Evolutionary conservation across 2,797 vertebrate species (phyloP), one percentile per base, ranked within the genome.

Genomic region (Poeciliopsis gracilis): DNA sequence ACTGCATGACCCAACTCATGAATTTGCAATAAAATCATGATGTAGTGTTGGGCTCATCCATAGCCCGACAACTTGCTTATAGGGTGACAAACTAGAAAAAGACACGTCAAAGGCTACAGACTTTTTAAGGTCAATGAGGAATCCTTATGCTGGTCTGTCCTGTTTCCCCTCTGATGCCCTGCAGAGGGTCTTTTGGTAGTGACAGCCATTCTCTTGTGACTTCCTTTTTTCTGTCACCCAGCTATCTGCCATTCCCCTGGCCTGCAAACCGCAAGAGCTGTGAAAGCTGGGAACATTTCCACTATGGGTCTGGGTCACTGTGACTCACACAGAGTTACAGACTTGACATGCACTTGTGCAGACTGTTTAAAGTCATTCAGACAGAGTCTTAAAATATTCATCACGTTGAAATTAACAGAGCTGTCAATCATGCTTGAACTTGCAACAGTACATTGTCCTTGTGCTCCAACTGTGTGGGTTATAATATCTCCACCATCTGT

Each of bases 341-440:
- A 89, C 76, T 53, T 72, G 57, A 41, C 75, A 82, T 78, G 75
- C 4, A 55, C 86, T 88, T 77, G 76, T 73, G 72, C 46, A 89
- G 88, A 87, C 88, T 87, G 81, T 90, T 94, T 78, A 76, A 82
- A 84, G 73, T 77, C 80, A 82, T 86, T 89, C 78, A 82, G 86
- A 85, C 6, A 25, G 80, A 90, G 87, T 73, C 36, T 81, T 91
- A 84, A 93, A 94, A 94, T 94, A 94, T 93, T 93, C 93, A 94
- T 93, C 88, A 88, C 79, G 66, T 89, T 88, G 87, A 89, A 93
- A 90, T 92, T 82, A 93, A 92, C 87, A 84, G 84, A 93, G 83
- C 91, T 93, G 93, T 94, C 95, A 93, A 78, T 93, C 92, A 91
- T 70, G 43, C 36, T 47, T 47, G 73, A 82, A 67, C 41, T 47